Conservation (phyloP, 2,888 invertebrate genomes). For the Crioceris asparagi region DNA sequence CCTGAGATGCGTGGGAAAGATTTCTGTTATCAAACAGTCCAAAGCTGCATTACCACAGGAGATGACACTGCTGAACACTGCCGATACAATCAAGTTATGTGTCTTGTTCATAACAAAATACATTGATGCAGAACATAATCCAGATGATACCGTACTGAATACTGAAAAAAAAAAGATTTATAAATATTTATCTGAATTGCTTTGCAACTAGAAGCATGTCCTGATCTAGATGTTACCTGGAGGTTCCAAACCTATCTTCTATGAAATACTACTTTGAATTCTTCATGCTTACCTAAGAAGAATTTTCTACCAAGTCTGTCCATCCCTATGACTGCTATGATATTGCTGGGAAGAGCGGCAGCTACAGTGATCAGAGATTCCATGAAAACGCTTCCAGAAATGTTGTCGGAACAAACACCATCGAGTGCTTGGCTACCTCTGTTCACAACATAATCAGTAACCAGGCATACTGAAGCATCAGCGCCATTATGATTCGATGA, state of each 20-base stretch:
- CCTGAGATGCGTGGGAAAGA: constrained; percentile 86
- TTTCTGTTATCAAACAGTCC: constrained; percentile 86
- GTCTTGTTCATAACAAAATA: constrained; percentile 75
- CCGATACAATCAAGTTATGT: constrained; percentile 73
- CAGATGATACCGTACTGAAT: constrained; percentile 77
- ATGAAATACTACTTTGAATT: too few species aligned
- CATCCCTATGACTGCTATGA: constrained; percentile 72
- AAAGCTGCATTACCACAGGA: constrained; percentile 83
- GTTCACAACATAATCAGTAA: constrained; percentile 62
- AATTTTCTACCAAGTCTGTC: constrained; percentile 78
- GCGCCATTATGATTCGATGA: constrained; percentile 54
- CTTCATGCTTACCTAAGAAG: constrained; percentile 52
- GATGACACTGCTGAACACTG: constrained; percentile 77
- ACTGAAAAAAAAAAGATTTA: constrained; percentile 42
- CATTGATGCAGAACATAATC: constrained; percentile 72
- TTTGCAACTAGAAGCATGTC: too few species aligned
- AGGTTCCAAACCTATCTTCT: not conserved
- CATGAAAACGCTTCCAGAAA: constrained; percentile 70
- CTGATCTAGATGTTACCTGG: too few species aligned
- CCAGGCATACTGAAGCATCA: constrained; percentile 61
- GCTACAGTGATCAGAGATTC: constrained; percentile 81
- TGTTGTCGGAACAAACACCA: constrained; percentile 56
- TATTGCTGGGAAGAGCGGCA: constrained; percentile 75
- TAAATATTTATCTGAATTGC: too few species aligned
- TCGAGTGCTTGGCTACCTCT: constrained; percentile 49